These are phyloP conservation scores for Nasonia oneida DNA, from an alignment of 2,888 invertebrate genomes.

Conservation along the genomic window DNA sequence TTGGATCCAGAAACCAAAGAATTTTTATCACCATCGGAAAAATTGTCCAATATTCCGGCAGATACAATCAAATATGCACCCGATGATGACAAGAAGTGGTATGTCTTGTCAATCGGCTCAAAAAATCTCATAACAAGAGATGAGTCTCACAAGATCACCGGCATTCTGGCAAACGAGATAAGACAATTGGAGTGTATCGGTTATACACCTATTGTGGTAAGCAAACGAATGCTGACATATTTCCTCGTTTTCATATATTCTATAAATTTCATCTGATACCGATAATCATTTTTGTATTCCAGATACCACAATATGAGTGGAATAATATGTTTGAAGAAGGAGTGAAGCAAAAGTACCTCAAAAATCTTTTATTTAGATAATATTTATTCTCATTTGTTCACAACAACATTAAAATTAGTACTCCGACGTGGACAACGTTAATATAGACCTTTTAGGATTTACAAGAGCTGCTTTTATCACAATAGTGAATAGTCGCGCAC, in stretches of 20 bases:
- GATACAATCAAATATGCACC: conserved; percentile 68
- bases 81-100: conserved; percentile 76
- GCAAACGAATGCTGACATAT: conserved; percentile 48
- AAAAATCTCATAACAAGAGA: conserved; percentile 53
- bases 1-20: conserved; percentile 81
- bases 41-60: conserved; percentile 61
- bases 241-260: neutral
- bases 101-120: conserved; percentile 81
- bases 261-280: neutral
- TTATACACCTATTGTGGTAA: conserved; percentile 74
- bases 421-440: neutral
- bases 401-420: conserved; percentile 40
- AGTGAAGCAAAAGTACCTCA: conserved; percentile 71
- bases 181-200: conserved; percentile 83
- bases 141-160: conserved; percentile 70
- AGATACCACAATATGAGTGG: conserved; percentile 82
- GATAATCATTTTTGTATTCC: conserved; percentile 70
- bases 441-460: conserved; percentile 23
- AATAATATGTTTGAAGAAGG: conserved; percentile 71
- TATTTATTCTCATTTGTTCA: conserved; percentile 41
- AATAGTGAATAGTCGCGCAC: conserved; percentile 14
- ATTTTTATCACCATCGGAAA: conserved; percentile 72
- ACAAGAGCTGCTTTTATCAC: conserved; percentile 33
- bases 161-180: conserved; percentile 83
- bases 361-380: conserved; percentile 39